A percentile compares a stretch with the other conserved stretches of the same genome.
Conservation (phyloP, 2,888 invertebrate species). For the Drosophila neotestacea region DNA sequence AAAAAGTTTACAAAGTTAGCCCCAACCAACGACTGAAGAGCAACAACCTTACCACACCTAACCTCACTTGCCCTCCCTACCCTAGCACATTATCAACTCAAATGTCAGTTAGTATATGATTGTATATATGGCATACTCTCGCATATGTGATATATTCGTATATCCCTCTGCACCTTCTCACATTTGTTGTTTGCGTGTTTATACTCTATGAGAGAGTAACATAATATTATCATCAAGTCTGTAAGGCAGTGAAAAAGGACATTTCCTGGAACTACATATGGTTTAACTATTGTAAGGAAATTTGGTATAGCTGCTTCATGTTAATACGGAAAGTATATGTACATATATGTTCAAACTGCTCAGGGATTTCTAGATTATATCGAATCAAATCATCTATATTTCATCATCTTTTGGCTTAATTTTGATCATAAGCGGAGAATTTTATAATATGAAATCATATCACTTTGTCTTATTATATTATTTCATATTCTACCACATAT, state of each 20-base stretch:
- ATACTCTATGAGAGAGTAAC: conserved; percentile 15
- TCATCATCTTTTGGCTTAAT: too few species aligned
- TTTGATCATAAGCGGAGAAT: too few species aligned
- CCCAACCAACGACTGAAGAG: background rate
- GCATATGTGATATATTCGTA: conserved; percentile 2
- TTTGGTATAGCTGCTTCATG: too few species aligned
- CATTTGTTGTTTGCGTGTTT: conserved; percentile 36
- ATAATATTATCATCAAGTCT: background rate
- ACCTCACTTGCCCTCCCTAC: background rate
- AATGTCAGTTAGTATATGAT: conserved; percentile 44
- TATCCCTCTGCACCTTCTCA: background rate
- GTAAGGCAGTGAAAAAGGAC: background rate
- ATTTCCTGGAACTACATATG: too few species aligned
- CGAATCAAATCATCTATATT: too few species aligned
- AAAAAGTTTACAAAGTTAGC: conserved; percentile 41
- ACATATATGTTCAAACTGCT: too few species aligned
- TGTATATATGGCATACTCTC: background rate
- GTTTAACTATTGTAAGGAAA: too few species aligned
- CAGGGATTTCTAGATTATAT: too few species aligned
- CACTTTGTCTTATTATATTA: background rate
- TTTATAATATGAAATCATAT: background rate
- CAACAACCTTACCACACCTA: background rate
- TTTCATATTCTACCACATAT: background rate
- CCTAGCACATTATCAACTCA: conserved; percentile 7
- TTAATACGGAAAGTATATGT: too few species aligned